Base-by-base conservation (phyloP, 2,888 invertebrate species). In the Caradrina kadenii region DNA sequence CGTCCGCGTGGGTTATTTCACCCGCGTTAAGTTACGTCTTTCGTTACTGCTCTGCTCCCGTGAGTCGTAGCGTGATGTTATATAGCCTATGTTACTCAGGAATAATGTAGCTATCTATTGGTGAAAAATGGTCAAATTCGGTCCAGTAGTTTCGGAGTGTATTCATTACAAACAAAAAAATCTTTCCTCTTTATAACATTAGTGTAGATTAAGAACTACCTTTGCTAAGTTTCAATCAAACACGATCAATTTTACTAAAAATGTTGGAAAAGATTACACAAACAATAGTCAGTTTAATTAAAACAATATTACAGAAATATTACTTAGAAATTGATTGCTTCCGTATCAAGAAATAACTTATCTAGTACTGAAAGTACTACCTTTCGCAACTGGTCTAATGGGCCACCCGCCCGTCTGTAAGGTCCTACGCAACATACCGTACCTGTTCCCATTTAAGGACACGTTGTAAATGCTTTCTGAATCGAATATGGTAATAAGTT, bases 401-500 rank as follows among this genome's bases (percentile, higher is more conserved):
- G 76, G 39, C 63, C 63, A 73, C 58, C 79, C 90, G 90, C 87
- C 83, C 86, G 89, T 87, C 84, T 87, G 84, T 61, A 63, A n/a
- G 65, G 62, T 62, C 79, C 83, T 86, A 82, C 87, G 86, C 87
- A 87, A 87, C 81, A 71, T 81, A 69, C 79, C 77, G 69, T 81
- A 69, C 79, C 76, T 81, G 77, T 78, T 76, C 66, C 87, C 84
- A 82, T 86, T 85, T 84, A 84, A 79, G 86, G 85, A 85, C 76
- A 81, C 63, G 76, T 82, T 83, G 79, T 82, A 85, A 87, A 79
- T 83, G 85, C 80, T 83, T 85, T 87, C 81, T 67, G 84, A 77
- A 69, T 82, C 79, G 65, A 85, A 84, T 88, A 89, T 88, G 88
- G 83, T 85, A 87, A 87, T 87, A 69, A 81, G 79, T 79, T 83